A percentile compares a stretch with the other conserved stretches of the same genome.
phyloP scores from a whole-genome alignment of 2,797 vertebrate genomes.

The Peromyscus aztecus region DNA sequence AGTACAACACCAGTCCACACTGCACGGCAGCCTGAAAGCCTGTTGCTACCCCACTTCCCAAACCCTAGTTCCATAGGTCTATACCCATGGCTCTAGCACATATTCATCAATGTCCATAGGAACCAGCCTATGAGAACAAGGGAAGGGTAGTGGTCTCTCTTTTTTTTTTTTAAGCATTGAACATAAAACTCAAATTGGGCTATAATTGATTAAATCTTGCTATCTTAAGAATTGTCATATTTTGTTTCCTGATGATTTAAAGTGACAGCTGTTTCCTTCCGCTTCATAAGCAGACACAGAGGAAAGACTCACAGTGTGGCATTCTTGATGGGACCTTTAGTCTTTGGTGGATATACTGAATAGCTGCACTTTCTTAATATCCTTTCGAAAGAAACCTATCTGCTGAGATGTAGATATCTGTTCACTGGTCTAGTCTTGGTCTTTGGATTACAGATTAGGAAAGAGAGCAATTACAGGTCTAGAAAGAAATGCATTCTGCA shows the following conservation, averaged over 20 bases:
- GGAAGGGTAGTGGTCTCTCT: not conserved
- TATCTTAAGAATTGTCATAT: not conserved
- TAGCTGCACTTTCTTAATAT: not conserved
- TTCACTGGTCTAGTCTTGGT: not conserved
- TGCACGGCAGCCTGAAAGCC: not conserved
- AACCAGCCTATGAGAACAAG: not conserved
- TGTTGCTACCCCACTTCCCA: not conserved
- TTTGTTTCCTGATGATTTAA: not conserved
- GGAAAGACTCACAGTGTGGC: not conserved
- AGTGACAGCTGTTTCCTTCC: not conserved
- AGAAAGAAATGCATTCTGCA: constrained; percentile 35
- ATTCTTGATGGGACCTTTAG: constrained; percentile 15
- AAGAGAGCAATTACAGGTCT: constrained; percentile 29
- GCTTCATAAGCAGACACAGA: not conserved
- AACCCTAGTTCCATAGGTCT: accelerated
- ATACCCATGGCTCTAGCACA: not conserved
- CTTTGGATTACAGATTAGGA: constrained; percentile 24
- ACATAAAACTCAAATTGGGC: not conserved
- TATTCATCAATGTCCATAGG: not conserved
- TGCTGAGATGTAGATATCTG: not conserved
- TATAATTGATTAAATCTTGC: constrained; percentile 1
- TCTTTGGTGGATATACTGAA: not conserved
- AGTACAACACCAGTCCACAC: not conserved
- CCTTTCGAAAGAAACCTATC: not conserved
- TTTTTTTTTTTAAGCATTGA: not conserved